phyloP scores from a whole-genome alignment of 2,888 invertebrate species.

The Luperina testacea region DNA sequence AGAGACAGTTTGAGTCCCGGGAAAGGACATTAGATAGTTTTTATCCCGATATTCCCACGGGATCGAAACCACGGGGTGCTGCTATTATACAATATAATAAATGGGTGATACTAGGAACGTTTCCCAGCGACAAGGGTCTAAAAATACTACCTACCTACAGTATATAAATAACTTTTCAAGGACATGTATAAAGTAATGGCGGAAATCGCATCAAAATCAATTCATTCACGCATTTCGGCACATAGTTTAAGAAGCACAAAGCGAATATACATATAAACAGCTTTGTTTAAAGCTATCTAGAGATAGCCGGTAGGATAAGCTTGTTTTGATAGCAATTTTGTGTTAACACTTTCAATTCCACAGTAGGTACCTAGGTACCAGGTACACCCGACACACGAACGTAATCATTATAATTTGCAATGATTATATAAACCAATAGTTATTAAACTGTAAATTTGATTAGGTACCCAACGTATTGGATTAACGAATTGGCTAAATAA shows the following conservation, averaged over 20 bases:
- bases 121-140: background rate
- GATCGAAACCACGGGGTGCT: background rate
- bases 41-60: too few species aligned
- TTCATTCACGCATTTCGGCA: background rate
- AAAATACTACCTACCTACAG: background rate
- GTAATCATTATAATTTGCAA: slow-evolving; percentile 29
- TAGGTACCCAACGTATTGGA: slow-evolving; percentile 28
- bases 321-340: slow-evolving; percentile 9
- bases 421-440: slow-evolving; percentile 36
- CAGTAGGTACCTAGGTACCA: background rate
- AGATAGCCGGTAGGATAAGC: background rate
- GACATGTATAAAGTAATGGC: background rate
- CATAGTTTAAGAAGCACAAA: slow-evolving; percentile 2
- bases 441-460: slow-evolving; percentile 36
- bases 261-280: background rate
- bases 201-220: background rate
- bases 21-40: too few species aligned
- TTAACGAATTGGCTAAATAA: slow-evolving; percentile 34
- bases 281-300: slow-evolving; percentile 1
- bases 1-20: too few species aligned
- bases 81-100: background rate
- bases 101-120: background rate
- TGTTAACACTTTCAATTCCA: background rate
- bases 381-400: background rate
- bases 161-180: background rate